Base-by-base conservation (phyloP, 2,113 vertebrate species). In the Solenodon paradoxus region DNA sequence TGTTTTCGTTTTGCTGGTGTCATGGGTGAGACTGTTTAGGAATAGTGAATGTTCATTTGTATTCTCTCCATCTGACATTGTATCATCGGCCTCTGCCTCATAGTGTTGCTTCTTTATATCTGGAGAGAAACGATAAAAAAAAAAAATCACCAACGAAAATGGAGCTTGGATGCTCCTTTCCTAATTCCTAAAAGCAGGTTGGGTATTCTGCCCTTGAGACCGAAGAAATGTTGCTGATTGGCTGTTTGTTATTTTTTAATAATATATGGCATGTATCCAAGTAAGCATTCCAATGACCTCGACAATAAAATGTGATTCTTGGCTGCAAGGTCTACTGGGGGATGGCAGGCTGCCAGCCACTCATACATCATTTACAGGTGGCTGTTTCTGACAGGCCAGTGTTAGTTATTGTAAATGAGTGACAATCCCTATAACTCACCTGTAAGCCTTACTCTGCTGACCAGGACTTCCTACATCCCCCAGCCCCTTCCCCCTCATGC, bases 341-440 rank as follows among this genome's bases (percentile, higher is more conserved):
- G 72, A 93, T 98, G 98, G 97, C 98, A 97, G 96, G 78, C 93
- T 97, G 97, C 97, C 98, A 98, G 93, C 90, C 74, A 71, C 71
- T 90, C 10, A 0, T 69, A 51, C 80, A 78, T 97, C 96, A 90
- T 83, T 95, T 96, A 93, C 97, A 96, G 97, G 96, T 97, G 97
- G 95, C 94, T 92, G 71, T 98, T 97, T 96, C 96, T 98, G 98
- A 96, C 97, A 95, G 82, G 40, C 94, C 0, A 8, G 95, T 89
- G 97, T 98, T 97, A 97, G 97, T 97, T 98, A 96, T 96, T 96
- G 97, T 90, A 96, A 96, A 96, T 96, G 96, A 97, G 90, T 79
- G 97, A 96, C 89, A 75, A 87, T 96, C 97, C 95, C 96, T 95
- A 80, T 97, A 97, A 97, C 87, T 98, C 96, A 97, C 95, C 96